Evolutionary conservation across 1,140 invertebrate genomes (phyloP), one percentile per base, ranked within the genome.

Genomic region (Brachionus plicatilis): DNA sequence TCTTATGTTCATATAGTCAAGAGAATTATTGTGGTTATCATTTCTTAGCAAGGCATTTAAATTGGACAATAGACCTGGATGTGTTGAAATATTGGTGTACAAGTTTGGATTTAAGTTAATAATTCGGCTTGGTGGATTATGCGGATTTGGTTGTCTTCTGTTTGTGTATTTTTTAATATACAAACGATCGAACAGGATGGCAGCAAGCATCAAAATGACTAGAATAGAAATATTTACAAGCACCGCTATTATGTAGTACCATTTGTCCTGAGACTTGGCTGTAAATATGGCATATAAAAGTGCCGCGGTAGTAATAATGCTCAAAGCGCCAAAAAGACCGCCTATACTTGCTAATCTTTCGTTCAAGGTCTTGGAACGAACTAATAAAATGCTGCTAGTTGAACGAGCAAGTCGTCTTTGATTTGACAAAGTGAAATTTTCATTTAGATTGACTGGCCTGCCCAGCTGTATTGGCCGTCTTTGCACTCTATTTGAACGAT

Each of bases 161-260:
- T 50, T 47, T 8, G 72, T 14, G 33, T 50, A 27, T 76, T 76
- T 76, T 76, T 76, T 76, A 27, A 76, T 50, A n/a, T 76, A 76
- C 6, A 76, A 76, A 8, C 72, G 17, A 50, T 76, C 72, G 17
- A 76, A 76, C 24, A 76, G n/a, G n/a, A 76, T 76, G 1, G 72
- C 72, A n/a, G 72, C 72, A 37, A 76, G 43, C 72, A 76, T 76
- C 27, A 76, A 76, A 50, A 76, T 50, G 41, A 76, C 72, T 76
- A 76, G 20, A 50, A 76, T 50, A 50, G 72, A 76, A 50, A 76
- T 76, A 50, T 76, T 76, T 76, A 76, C 43, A 76, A 76, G 72
- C 8, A 76, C 72, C 14, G 72, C 72, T 20, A 76, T 76, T 27
- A 76, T 50, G 43, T 76, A 76, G 27, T 76, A 76, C 72, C 43